Evolutionary conservation across 2,888 invertebrate species (phyloP).

Genomic region (Allophyes oxyacanthae): DNA sequence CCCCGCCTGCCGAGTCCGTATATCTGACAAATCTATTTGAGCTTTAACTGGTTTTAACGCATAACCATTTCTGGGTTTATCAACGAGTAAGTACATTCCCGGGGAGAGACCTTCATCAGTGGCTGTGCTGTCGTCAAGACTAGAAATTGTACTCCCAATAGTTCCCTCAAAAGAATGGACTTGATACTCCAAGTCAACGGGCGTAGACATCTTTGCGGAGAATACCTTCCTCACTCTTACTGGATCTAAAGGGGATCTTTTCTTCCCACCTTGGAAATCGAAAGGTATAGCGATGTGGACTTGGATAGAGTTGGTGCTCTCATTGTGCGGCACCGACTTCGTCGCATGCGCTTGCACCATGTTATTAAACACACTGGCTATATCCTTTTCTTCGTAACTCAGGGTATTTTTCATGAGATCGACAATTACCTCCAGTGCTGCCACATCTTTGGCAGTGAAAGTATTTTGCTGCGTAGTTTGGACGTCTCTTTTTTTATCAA

Average conservation of each 20-base stretch:
- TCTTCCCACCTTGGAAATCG: conserved; percentile 56
- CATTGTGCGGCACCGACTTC: conserved; percentile 1
- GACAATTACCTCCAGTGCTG: conserved; percentile 75
- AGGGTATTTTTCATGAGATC: conserved; percentile 69
- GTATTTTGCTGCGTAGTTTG: conserved; percentile 33
- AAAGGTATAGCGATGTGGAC: conserved; percentile 76
- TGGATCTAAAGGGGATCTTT: conserved; percentile 62
- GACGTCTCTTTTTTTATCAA: conserved; percentile 50
- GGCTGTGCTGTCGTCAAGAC: neutral
- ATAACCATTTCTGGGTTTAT: conserved; percentile 62
- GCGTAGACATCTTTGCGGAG: conserved; percentile 73
- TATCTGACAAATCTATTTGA: conserved; percentile 37
- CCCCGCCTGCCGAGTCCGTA: conserved; percentile 36
- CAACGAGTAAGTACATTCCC: conserved; percentile 73
- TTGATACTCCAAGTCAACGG: conserved; percentile 79
- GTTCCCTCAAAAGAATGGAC: conserved; percentile 67
- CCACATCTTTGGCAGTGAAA: conserved; percentile 76
- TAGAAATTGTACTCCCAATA: conserved; percentile 7
- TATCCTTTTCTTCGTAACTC: conserved; percentile 51
- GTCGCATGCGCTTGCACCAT: neutral
- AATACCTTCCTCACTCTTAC: conserved; percentile 72
- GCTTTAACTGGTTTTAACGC: conserved; percentile 65
- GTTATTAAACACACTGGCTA: conserved; percentile 1
- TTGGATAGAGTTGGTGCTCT: conserved; percentile 68
- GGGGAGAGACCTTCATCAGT: conserved; percentile 55